Evolutionary conservation across 1,140 invertebrate genomes (phyloP).

Genomic region (Saccostrea cuccullata): DNA sequence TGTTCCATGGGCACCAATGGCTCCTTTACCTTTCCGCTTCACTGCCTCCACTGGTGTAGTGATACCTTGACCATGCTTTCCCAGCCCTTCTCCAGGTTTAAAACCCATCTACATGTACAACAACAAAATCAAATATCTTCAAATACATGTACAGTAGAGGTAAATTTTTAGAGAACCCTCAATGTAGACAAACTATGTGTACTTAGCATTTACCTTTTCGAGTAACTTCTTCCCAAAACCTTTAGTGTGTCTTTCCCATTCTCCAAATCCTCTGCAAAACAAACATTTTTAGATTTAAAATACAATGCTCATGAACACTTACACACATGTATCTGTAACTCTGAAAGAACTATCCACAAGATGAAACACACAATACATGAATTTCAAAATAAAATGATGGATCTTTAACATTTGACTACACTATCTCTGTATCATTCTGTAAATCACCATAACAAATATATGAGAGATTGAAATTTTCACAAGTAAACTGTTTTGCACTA

Average conservation of each 20-base stretch:
- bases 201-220: conserved; percentile 77
- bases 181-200: neutral
- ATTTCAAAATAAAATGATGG: no score
- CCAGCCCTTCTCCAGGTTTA: conserved; percentile 96
- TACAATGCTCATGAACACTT: no score
- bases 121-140: neutral
- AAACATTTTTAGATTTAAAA: neutral
- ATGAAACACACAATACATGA: no score
- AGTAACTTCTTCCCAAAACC: conserved; percentile 97
- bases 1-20: conserved; percentile 70
- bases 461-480: no score
- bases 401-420: no score
- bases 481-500: no score
- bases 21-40: conserved; percentile 94
- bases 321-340: no score
- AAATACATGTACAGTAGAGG: neutral
- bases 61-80: conserved; percentile 97
- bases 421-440: no score
- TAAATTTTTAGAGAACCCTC: neutral
- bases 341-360: no score
- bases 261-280: conserved; percentile 82
- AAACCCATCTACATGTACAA: conserved; percentile 98
- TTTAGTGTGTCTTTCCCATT: conserved; percentile 96
- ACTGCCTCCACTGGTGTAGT: conserved; percentile 95
- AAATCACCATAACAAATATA: no score